Base-by-base conservation (phyloP, 2,888 invertebrate species). In the Elegia similella region DNA sequence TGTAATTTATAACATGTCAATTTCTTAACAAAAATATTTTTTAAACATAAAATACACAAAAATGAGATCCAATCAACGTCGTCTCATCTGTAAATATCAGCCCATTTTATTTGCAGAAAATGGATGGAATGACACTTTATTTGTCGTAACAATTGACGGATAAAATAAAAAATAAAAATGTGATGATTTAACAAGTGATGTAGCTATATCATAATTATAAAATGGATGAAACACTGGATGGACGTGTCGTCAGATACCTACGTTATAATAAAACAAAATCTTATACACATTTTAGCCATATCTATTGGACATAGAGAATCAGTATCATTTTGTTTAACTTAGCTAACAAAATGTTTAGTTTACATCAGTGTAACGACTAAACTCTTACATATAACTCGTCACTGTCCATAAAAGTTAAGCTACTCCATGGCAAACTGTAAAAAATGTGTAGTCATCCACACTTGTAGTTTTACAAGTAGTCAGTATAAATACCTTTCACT, bases 51-150 rank as follows among this genome's bases (percentile, higher is more conserved):
- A 44, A 30, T 23, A 52, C 53, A 44, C 15, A 8, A 46, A 55
- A 55, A 44, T 55, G 54, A 55, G 54, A 55, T 55, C 54, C 54
- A 55, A 55, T 55, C 43, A 55, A 55, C 43, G 44, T 55, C 54
- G 46, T 55, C 17, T 55, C 16, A 17, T 34, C 32, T 34, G 32
- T 16, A 42, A 54, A 55, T 55, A 44, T 55, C n/a, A 29, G 0
- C n/a, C 47, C 47, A 47, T 47, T 47, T 55, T 44, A 44, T 44
- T 15, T 7, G 16, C 12, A 30, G 6, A 32, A 44, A 44, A 54
- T 52, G 42, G 17, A 55, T 44, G 34, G 30, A 55, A 55, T 17
- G 44, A 55, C 32, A 54, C 42, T 23, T 32, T 7, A 50, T 34
- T 16, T n/a, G 32, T 30, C 48, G 50, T 48, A 32, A 48, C 15